Evolutionary conservation across 2,888 invertebrate genomes (phyloP).

Genomic region (Tinea pellionella): DNA sequence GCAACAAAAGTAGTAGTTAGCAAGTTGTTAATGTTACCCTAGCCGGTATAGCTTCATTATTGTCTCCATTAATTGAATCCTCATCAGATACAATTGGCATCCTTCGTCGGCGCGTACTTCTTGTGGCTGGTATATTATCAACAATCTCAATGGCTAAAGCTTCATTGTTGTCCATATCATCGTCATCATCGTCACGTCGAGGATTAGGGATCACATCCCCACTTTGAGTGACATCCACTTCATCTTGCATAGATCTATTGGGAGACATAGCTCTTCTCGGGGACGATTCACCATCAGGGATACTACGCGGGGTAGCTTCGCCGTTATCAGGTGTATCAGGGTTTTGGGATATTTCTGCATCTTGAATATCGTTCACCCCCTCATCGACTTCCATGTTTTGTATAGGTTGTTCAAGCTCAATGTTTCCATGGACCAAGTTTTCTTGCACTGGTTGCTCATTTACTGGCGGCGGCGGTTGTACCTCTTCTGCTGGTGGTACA

Average conservation of each 20-base stretch:
- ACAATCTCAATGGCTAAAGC: background rate
- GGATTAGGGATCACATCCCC: background rate
- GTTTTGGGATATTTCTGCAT: slow-evolving; percentile 3
- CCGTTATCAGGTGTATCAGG: background rate
- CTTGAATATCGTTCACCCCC: background rate
- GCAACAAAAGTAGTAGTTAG: too few species aligned
- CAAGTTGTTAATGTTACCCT: background rate
- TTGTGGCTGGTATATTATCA: background rate
- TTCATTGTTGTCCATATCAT: background rate
- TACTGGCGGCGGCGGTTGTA: background rate
- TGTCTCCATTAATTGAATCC: background rate
- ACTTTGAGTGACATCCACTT: background rate
- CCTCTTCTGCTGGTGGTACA: background rate
- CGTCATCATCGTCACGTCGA: background rate
- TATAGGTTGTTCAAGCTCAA: background rate
- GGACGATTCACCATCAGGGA: background rate
- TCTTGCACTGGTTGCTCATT: background rate
- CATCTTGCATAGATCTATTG: background rate
- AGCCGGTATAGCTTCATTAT: background rate
- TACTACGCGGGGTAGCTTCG: background rate
- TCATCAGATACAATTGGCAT: background rate
- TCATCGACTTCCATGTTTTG: background rate
- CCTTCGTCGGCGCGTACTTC: background rate
- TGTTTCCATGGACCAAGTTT: background rate
- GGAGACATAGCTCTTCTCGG: background rate